Evolutionary conservation across 2,888 invertebrate genomes (phyloP), one percentile per base, ranked within the genome.

Genomic region (Charanyca ferruginea): DNA sequence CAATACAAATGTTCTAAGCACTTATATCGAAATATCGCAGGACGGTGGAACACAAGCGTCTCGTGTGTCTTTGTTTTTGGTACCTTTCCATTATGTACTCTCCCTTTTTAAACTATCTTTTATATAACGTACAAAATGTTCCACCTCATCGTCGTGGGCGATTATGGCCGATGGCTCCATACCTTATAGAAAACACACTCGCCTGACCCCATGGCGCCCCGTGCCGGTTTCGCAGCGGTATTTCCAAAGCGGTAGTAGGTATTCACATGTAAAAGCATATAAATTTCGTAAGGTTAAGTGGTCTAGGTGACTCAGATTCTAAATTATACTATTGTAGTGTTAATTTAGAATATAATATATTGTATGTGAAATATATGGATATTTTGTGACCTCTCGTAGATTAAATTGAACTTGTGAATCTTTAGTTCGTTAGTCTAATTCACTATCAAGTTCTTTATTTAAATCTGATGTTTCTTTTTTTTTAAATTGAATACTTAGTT

Each of bases 141-240:
- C 41, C 41, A 60, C 25, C 38, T 65, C 51, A 57, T 63, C 62
- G 57, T 73, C 41, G 77, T 71, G 59, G 68, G 66, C 78, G 78
- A 62, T 38, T 58, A 68, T 64, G 42, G 67, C 7, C 25, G 54
- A 58, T 65, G 62, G 55, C 60, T 49, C 35, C 51, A 51, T 58
- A 52, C 63, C 62, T 25, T 66, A 73, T 61, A 74, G 61, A 74
- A 65, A 74, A 77, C 67, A 66, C 63, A 74, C 61, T 80, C 69
- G 64, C 53, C 58, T 80, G 80, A 80, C 78, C 81, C 71, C 62
- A 41, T 63, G 73, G 69, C 69, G 73, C 63, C 70, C 23, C 47
- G 52, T 73, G 73, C 77, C 64, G 52, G 68, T 62, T 70, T 61
- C 49, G 44, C 59, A 63, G 62, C 58, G 66, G 66, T 69, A 76